Conservation (phyloP, 2,888 invertebrate species). For the Vanessa cardui region DNA sequence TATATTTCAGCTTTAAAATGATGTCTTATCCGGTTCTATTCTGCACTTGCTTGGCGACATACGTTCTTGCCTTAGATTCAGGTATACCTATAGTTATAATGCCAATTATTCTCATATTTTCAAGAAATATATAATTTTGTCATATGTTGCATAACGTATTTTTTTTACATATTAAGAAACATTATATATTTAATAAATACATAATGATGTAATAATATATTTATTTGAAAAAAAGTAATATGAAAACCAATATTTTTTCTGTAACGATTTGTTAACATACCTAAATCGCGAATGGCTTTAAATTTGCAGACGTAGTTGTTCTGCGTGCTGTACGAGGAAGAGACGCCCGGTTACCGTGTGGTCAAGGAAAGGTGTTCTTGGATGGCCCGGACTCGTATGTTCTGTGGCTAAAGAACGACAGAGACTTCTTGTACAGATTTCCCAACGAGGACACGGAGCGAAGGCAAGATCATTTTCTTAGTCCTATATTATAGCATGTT, state of each 20-base stretch:
- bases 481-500: too few species aligned
- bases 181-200: too few species aligned
- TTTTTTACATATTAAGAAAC: too few species aligned
- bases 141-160: too few species aligned
- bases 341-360: conserved; percentile 65
- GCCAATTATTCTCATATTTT: too few species aligned
- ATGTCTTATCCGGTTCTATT: conserved; percentile 29
- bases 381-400: conserved; percentile 68
- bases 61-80: conserved; percentile 40
- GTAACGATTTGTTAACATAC: too few species aligned
- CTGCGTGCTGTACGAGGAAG: conserved; percentile 60
- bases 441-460: conserved; percentile 57
- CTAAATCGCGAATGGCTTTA: neutral
- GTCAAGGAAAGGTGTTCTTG: conserved; percentile 63
- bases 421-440: conserved; percentile 60
- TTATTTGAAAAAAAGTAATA: too few species aligned
- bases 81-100: conserved; percentile 21
- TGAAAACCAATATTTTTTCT: too few species aligned
- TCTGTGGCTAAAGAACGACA: conserved; percentile 66
- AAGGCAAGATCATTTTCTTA: conserved; percentile 38
- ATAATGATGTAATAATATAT: too few species aligned
- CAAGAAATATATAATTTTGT: too few species aligned
- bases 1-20: conserved; percentile 38
- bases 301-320: conserved; percentile 49
- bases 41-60: conserved; percentile 15